Percentiles rank a stretch among this genome's conserved stretches.
Conservation (phyloP, 2,797 vertebrate species). For the Chrosomus eos region DNA sequence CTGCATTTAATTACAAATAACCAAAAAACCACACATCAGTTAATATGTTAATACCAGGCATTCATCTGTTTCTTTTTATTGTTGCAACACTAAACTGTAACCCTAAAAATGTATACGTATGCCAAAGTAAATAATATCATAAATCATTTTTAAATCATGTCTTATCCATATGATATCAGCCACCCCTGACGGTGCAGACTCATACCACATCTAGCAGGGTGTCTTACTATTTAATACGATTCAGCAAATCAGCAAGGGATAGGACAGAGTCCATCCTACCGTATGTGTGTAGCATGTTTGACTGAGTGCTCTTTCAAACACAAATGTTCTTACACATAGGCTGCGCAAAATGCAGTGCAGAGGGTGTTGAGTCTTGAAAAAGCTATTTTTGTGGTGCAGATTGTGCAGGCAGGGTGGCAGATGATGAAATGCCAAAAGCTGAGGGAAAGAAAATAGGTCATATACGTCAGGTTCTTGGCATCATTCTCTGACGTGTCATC, state of each 20-base stretch:
- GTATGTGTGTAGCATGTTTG: background rate
- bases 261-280: background rate
- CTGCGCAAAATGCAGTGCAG: background rate
- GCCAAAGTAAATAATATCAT: background rate
- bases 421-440: constrained; percentile 59
- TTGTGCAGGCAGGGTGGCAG: constrained; percentile 44
- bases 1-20: background rate
- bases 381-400: constrained; percentile 48
- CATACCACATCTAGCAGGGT: background rate
- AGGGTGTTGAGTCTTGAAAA: constrained; percentile 11
- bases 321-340: background rate
- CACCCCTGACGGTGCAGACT: background rate
- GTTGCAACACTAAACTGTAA: background rate
- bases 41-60: background rate
- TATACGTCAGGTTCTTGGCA: constrained; percentile 51
- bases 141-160: background rate
- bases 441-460: constrained; percentile 62
- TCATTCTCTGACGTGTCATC: constrained; percentile 57
- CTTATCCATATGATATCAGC: background rate
- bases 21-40: constrained; percentile 7
- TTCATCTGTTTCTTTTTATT: constrained; percentile 6
- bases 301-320: background rate
- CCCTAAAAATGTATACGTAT: background rate
- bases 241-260: background rate
- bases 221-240: constrained; percentile 15